phyloP scores from a whole-genome alignment of 2,113 vertebrate species.

The Marmota flaviventris region DNA sequence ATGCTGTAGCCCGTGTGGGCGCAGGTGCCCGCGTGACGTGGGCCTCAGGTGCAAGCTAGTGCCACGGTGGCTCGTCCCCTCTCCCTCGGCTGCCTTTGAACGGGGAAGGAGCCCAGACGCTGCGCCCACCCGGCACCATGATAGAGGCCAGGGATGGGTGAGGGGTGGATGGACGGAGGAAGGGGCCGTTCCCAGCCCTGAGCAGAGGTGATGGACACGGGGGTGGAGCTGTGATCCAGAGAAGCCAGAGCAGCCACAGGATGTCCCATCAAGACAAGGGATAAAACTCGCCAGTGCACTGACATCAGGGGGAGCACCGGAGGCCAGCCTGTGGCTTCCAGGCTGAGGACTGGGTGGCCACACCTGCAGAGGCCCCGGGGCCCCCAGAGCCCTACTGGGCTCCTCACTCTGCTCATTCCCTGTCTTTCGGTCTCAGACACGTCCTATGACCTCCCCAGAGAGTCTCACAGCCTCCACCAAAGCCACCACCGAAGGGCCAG shows the following conservation, averaged over 20 bases:
- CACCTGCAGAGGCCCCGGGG: neutral
- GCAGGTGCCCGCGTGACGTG: accelerated
- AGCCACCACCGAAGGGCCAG: no score
- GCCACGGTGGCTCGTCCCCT: accelerated
- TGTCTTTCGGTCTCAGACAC: neutral
- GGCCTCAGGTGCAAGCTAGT: accelerated
- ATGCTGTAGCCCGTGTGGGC: accelerated
- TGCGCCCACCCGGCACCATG: neutral
- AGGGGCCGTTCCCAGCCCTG: accelerated
- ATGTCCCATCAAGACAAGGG: no score
- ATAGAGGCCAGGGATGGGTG: no score
- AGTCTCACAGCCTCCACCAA: neutral
- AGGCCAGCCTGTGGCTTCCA: neutral
- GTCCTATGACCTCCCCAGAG: accelerated
- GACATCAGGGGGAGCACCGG: no score
- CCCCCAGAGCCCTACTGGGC: no score
- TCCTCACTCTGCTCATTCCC: accelerated
- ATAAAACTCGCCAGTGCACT: no score
- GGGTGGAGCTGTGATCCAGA: accelerated
- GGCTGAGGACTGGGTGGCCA: accelerated
- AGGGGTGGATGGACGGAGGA: accelerated
- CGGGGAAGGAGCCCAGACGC: accelerated
- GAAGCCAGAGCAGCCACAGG: accelerated
- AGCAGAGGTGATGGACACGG: neutral
- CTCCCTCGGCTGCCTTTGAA: no score